Evolutionary conservation across 2,888 invertebrate species (phyloP).

Genomic region (Nomada fucata): DNA sequence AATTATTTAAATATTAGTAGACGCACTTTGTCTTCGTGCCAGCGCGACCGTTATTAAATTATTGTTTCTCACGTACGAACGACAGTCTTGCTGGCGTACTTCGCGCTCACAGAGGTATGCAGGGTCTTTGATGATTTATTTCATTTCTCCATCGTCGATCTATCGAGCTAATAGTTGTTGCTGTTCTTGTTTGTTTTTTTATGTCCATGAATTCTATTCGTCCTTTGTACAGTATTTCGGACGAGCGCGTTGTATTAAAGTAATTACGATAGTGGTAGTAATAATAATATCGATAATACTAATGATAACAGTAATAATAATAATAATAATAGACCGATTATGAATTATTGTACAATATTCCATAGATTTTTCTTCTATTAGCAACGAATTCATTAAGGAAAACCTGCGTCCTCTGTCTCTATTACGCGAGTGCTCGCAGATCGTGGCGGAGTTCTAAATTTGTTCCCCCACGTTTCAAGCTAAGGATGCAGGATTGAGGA

Average conservation of each 20-base stretch:
- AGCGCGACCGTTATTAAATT: slow-evolving; percentile 35
- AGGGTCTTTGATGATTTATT: neutral
- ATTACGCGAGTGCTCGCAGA: slow-evolving; percentile 3
- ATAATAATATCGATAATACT: too few species aligned
- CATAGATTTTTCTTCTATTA: slow-evolving; percentile 19
- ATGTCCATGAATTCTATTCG: neutral
- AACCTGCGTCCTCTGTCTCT: neutral
- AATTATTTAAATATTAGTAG: slow-evolving; percentile 63
- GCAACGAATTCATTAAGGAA: slow-evolving; percentile 13
- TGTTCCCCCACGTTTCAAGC: neutral
- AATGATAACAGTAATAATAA: too few species aligned
- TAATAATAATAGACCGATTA: neutral
- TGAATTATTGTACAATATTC: slow-evolving; percentile 22
- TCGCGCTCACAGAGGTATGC: neutral
- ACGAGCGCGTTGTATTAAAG: slow-evolving; percentile 9
- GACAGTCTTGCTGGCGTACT: neutral
- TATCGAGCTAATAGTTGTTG: neutral
- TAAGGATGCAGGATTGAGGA: slow-evolving; percentile 1
- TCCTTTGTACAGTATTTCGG: slow-evolving; percentile 4
- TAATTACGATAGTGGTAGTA: neutral
- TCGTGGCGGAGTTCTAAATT: neutral
- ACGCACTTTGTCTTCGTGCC: slow-evolving; percentile 41
- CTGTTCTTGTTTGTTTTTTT: neutral
- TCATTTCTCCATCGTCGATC: neutral
- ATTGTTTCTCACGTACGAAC: slow-evolving; percentile 28